Conservation (phyloP, 2,113 vertebrate species). For the Platysternon megacephalum region DNA sequence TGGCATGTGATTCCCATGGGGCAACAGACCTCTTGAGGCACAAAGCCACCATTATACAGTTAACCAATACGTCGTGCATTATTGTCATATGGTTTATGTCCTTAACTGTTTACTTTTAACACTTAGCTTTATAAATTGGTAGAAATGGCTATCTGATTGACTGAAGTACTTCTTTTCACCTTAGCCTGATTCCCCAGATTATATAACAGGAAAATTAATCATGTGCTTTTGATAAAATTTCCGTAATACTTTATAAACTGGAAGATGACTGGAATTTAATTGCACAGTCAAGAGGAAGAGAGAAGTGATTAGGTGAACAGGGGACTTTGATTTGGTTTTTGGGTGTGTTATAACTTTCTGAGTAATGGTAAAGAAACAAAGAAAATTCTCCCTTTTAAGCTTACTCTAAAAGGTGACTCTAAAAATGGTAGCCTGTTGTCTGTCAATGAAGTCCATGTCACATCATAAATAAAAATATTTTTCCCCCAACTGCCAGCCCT, state of each 20-base stretch:
- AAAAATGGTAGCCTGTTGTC: background rate
- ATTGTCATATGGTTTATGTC: background rate
- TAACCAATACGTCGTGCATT: background rate
- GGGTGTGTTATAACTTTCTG: background rate
- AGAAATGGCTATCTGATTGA: background rate
- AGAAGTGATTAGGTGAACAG: background rate
- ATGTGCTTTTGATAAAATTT: background rate
- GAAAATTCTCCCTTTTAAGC: background rate
- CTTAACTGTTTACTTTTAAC: background rate
- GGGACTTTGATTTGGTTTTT: background rate
- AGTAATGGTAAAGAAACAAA: background rate
- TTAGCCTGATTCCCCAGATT: background rate
- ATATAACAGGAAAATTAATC: background rate
- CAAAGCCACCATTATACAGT: background rate
- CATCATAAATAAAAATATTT: background rate
- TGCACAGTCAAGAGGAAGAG: background rate
- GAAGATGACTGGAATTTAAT: background rate
- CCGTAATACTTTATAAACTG: accelerated
- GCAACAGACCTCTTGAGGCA: background rate
- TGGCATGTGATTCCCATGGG: background rate
- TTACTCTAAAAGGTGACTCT: background rate
- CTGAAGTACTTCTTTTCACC: background rate
- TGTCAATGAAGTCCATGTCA: background rate
- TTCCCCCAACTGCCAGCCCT: background rate
- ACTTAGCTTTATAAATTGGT: background rate